Evolutionary conservation across 2,113 vertebrate species (phyloP), one percentile per base, ranked within the genome.

Genomic region (Steatornis caripensis): DNA sequence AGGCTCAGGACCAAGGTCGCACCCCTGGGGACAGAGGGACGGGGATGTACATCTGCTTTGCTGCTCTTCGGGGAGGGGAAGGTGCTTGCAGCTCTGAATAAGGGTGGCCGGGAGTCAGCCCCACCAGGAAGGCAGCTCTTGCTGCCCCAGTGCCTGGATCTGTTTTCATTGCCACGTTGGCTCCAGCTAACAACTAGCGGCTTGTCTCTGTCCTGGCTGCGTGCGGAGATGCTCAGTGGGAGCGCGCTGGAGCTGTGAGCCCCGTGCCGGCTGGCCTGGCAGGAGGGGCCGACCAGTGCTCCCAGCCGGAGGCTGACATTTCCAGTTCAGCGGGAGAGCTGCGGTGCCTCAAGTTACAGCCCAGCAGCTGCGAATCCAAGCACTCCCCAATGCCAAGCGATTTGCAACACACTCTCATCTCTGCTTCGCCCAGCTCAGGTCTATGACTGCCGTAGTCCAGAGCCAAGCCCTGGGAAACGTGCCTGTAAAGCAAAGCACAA

Each of bases 311-410:
- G 57, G 6, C 55, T 79, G 82, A 57, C 68, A 48, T 71, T 87
- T 60, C 84, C 57, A 39, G 93, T 34, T 15, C 72, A 9, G 39
- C 3, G 0, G 48, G 43, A 53, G 37, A 78, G 54, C 84, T 43
- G 80, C 3, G 1, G 70, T 3, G 15, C 39, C 75, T 58, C n/a
- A 3, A 22, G 64, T 10, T 37, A 54, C 72, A 62, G 72, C 61
- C 55, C 85, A 37, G 79, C 61, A 34, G 68, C 79, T 34, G 54
- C 4, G 0, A n/a, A 57, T 26, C 95, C 23, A 2, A 55, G 66
- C 3, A 6, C 43, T 72, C n/a, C 57, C 36, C 36, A 4, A 0
- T 5, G n/a, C 62, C 68, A 2, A 58, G 57, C 0, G 3, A 7
- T 74, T 37, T 58, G 66, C 55, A 36, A 17, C 26, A 9, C 0